phyloP scores from a whole-genome alignment of 2,113 vertebrate species.

The Protobothrops mucrosquamatus region DNA sequence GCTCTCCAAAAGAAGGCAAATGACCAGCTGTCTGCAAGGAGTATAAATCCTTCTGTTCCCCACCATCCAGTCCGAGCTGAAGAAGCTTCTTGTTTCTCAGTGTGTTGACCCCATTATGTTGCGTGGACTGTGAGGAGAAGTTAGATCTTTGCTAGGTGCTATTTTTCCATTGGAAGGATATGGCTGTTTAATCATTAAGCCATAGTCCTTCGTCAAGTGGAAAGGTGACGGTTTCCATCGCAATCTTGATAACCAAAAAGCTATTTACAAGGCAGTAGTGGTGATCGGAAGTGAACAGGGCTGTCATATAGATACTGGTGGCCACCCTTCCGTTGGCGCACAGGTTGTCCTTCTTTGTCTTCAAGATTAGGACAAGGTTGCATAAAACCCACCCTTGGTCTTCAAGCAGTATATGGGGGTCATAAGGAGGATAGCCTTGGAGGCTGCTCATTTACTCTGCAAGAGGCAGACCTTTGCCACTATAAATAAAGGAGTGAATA shows the following conservation, averaged over 20 bases:
- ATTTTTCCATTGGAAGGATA: background rate
- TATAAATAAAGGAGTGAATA: background rate
- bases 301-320: background rate
- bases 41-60: too few species aligned
- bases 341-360: background rate
- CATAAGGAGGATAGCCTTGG: background rate
- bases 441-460: background rate
- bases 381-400: background rate
- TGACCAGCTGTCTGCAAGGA: too few species aligned
- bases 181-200: slow-evolving; percentile 21
- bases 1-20: too few species aligned
- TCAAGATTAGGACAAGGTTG: background rate
- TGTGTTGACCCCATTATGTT: background rate
- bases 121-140: background rate
- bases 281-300: background rate
- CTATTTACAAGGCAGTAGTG: background rate
- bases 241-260: background rate
- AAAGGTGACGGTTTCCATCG: background rate
- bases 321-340: background rate
- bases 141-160: background rate
- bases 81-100: too few species aligned
- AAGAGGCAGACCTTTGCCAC: too few species aligned
- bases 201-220: background rate
- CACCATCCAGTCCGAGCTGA: too few species aligned
- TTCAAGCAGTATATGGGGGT: background rate